Conservation (phyloP, 2,113 vertebrate species). For the Coryphaenoides rupestris region DNA sequence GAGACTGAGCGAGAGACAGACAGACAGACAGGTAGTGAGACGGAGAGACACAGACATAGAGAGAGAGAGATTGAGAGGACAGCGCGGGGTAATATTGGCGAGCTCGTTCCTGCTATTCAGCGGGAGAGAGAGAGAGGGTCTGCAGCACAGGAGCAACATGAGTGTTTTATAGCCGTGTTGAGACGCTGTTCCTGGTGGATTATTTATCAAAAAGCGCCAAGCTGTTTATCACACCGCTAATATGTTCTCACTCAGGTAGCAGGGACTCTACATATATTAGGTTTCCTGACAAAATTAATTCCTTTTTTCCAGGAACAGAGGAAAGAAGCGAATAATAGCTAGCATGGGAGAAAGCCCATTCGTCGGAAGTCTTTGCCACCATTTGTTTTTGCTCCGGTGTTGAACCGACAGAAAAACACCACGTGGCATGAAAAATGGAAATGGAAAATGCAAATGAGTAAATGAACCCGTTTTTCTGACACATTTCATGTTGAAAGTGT, state of each 20-base stretch:
- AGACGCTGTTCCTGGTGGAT: constrained; percentile 69
- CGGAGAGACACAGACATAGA: constrained; percentile 28
- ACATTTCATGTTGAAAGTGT: no score
- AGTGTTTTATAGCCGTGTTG: constrained; percentile 69
- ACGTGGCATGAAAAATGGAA: constrained; percentile 37
- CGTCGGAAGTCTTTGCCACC: neutral
- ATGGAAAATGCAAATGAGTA: constrained; percentile 16
- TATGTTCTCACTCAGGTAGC: constrained; percentile 53
- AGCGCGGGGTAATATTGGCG: constrained; percentile 41
- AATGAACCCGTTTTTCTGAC: no score
- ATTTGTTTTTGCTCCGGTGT: constrained; percentile 18
- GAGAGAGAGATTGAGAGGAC: constrained; percentile 14
- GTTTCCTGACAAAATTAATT: constrained; percentile 51
- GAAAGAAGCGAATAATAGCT: constrained; percentile 34
- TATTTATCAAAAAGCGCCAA: constrained; percentile 69
- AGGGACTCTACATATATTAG: constrained; percentile 27
- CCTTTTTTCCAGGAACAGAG: constrained; percentile 21
- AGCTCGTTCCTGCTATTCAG: constrained; percentile 46
- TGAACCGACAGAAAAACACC: constrained; percentile 12
- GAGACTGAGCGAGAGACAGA: constrained; percentile 3
- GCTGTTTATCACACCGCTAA: constrained; percentile 69
- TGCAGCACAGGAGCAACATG: constrained; percentile 56
- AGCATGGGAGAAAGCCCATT: constrained; percentile 9
- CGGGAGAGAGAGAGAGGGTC: constrained; percentile 28
- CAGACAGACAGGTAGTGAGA: constrained; percentile 23